Conservation (phyloP, 2,888 invertebrate species). For the Polydrusus cervinus region DNA sequence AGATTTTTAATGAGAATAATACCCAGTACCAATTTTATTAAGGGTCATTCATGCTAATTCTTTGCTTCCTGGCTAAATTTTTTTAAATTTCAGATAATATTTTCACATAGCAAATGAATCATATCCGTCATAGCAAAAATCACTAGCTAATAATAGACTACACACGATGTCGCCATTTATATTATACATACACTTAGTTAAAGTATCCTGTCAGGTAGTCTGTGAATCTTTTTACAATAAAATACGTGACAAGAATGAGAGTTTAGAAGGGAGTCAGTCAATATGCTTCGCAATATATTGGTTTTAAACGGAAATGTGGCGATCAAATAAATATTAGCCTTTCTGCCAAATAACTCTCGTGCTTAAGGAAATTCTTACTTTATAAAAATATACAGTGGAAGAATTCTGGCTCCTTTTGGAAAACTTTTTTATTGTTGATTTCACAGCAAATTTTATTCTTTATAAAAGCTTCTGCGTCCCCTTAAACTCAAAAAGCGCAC, state of each 20-base stretch:
- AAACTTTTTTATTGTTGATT: too few species aligned
- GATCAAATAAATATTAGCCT: background rate
- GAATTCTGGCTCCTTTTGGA: too few species aligned
- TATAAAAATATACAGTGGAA: too few species aligned
- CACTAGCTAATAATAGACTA: background rate
- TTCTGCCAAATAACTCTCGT: background rate
- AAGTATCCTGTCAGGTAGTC: slow-evolving; percentile 23
- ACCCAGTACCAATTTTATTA: too few species aligned
- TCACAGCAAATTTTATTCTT: too few species aligned
- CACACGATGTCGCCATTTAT: background rate
- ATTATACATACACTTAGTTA: background rate
- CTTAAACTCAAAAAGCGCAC: too few species aligned
- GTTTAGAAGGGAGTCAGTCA: background rate
- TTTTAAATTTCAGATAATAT: background rate
- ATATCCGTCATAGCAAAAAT: background rate
- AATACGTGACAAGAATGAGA: slow-evolving; percentile 12
- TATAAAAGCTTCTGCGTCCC: too few species aligned
- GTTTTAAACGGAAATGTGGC: background rate
- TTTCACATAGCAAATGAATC: background rate
- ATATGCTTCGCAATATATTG: background rate
- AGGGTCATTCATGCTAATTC: too few species aligned
- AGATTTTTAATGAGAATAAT: too few species aligned
- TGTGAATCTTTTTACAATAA: slow-evolving; percentile 1
- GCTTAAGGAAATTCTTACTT: too few species aligned
- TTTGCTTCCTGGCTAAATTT: too few species aligned